Percentiles rank a stretch among this genome's conserved stretches.
Evolutionary conservation across 92 coral and sea anemone species (phyloP).

Genomic region (Porites cylindrica): DNA sequence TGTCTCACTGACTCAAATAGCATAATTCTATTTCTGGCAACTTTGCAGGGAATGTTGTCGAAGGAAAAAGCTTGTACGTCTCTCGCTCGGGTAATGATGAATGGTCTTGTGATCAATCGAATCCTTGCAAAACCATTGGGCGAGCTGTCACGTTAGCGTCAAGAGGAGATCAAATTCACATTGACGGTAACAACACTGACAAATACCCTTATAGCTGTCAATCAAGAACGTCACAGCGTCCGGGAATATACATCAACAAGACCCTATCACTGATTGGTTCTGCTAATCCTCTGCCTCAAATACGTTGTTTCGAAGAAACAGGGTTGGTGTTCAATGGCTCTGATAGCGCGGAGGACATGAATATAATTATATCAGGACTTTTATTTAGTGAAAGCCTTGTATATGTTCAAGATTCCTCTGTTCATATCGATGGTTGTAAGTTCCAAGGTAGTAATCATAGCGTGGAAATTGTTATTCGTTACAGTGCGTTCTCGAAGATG

Average conservation of each 20-base stretch:
- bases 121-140: constrained; percentile 20
- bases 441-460: not conserved
- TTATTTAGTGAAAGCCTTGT: not conserved
- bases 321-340: not conserved
- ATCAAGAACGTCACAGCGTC: constrained; percentile 15
- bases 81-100: not conserved
- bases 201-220: not conserved
- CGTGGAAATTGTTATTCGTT: not conserved
- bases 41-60: not conserved
- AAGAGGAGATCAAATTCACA: too few species aligned
- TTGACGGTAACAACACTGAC: too few species aligned
- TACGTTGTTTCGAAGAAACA: not conserved
- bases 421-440: not conserved
- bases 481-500: not conserved
- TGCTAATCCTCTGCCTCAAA: not conserved
- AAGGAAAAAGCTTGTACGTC: constrained; percentile 2
- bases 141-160: too few species aligned
- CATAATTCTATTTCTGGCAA: not conserved
- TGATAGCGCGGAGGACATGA: not conserved
- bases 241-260: constrained; percentile 41
- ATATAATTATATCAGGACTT: not conserved
- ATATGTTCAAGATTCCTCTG: not conserved
- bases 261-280: constrained; percentile 29
- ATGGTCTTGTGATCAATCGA: not conserved
- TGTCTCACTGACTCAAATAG: too few species aligned